Evolutionary conservation across 1,140 invertebrate species (phyloP), one percentile per base, ranked within the genome.

Genomic region (Drosophila mojavensis): DNA sequence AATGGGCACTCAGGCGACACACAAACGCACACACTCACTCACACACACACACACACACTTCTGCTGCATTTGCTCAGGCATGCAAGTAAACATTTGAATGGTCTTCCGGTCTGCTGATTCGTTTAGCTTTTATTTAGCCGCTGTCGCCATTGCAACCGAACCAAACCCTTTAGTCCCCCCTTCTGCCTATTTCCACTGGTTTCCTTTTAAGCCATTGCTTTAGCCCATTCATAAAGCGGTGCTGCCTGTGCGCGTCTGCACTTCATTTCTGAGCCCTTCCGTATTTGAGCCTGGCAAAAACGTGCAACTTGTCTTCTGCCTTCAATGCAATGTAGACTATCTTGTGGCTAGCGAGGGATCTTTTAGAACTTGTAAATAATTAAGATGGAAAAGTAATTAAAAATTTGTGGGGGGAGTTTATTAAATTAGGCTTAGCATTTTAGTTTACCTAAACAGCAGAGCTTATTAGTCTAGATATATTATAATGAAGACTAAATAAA

Each of bases 81-180:
- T 75, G 63, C 39, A 61, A 68, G 79, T 81, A 78, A 74, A 79
- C 75, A 79, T 78, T 79, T 88, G 83, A 78, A 74, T 80, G 77
- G 76, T 75, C 84, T 89, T 88, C 76, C 83, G 79, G 83, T 82
- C 62, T 80, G 78, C 77, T 89, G 80, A 89, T 88, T 88, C 83
- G 77, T 78, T 88, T 88, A 80, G 80, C 64, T 75, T 74, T 74
- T 64, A 78, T 74, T 78, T 80, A 59, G 80, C 56, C 54, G 75
- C 61, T 72, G 62, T 72, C 74, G 59, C 60, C 65, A 41, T 67
- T 60, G 15, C 43, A 39, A 11, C 36, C 36, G 2, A 2, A 3
- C 36, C 20, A 24, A 39, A 39, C 26, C 13, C 15, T 11, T 20
- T 2, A n/a, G 0, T 28, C 26, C 17, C 3, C 15, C 7, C n/a